Base-by-base conservation (phyloP, 2,113 vertebrate genomes). In the Psilopsiagon aurifrons region DNA sequence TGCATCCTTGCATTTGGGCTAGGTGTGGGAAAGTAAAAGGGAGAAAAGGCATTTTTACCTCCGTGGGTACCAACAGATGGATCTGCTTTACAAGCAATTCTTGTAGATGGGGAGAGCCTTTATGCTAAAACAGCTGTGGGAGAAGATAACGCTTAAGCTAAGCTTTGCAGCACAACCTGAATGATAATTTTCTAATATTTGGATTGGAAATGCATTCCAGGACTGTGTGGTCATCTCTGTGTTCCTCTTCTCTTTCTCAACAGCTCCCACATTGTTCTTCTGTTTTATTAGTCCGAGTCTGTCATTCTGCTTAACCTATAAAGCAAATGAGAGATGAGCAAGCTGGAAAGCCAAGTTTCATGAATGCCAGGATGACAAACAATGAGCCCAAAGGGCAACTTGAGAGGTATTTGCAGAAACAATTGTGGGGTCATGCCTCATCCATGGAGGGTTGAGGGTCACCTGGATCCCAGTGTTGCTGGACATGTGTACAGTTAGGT, bases 301-400 rank as follows among this genome's bases (percentile, higher is more conserved):
- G 96, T 83, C 93, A 69, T 94, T 95, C 79, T 75, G 78, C 93
- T 96, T 95, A 95, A 86, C 73, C 57, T 95, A 78, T 35, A 96
- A 93, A 92, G 51, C 27, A 85, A 96, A 78, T 0, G 11, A 89
- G 93, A 84, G 86, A 95, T 60, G 73, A 84, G 57, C 52, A 52
- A 51, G 44, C 28, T 90, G 76, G 74, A 91, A 89, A 59, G 66
- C 77, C 54, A 77, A 69, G 19, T 84, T 87, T 82, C 25, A 33
- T 79, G 69, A 87, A 82, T 86, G 82, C 69, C 83, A 88, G 86
- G 44, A 86, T 86, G 62, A 43, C 0, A 4, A 70, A 46, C 68
- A 68, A 16, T 75, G 37, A 94, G 37, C n/a, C 74, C 77, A 83
- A 76, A 67, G 46, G 16, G 86, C 93, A 94, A 91, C 25, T 37